Percentiles rank a stretch among this genome's conserved stretches.
phyloP scores from a whole-genome alignment of 2,797 vertebrate genomes.

The Euphonia xanthogaster region DNA sequence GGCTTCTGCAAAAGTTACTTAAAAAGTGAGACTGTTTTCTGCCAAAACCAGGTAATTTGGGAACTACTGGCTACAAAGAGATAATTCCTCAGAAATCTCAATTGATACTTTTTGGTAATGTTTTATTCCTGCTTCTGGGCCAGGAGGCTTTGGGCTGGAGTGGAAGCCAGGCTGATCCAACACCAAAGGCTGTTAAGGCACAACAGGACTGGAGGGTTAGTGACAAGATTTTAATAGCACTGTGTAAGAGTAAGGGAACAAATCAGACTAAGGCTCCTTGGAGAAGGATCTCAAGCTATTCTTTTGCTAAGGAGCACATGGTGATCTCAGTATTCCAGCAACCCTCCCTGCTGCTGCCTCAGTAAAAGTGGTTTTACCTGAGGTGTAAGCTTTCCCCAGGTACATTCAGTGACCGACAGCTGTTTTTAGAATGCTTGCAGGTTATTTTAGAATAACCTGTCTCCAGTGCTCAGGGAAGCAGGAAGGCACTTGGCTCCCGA shows the following conservation, averaged over 20 bases:
- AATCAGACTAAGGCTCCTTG: background rate
- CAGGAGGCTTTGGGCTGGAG: background rate
- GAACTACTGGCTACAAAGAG: background rate
- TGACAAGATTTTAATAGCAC: accelerated
- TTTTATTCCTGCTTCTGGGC: background rate
- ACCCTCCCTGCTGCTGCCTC: background rate
- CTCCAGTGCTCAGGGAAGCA: background rate
- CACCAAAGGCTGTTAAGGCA: background rate
- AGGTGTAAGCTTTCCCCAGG: background rate
- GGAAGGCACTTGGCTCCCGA: background rate
- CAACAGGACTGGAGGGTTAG: background rate
- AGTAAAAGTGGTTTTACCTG: background rate
- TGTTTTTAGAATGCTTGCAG: background rate
- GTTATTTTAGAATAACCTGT: too few relatives aligned
- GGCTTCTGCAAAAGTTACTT: background rate
- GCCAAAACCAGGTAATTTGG: background rate
- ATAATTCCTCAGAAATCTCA: background rate
- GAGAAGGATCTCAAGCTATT: background rate
- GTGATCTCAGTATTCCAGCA: background rate
- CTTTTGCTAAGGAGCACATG: accelerated
- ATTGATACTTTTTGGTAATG: background rate
- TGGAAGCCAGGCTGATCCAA: background rate
- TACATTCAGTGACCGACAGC: background rate
- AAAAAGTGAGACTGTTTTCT: background rate
- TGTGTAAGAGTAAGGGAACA: background rate